Conservation (phyloP, 2,888 invertebrate genomes). For the Drosophila neoperkinsi region DNA sequence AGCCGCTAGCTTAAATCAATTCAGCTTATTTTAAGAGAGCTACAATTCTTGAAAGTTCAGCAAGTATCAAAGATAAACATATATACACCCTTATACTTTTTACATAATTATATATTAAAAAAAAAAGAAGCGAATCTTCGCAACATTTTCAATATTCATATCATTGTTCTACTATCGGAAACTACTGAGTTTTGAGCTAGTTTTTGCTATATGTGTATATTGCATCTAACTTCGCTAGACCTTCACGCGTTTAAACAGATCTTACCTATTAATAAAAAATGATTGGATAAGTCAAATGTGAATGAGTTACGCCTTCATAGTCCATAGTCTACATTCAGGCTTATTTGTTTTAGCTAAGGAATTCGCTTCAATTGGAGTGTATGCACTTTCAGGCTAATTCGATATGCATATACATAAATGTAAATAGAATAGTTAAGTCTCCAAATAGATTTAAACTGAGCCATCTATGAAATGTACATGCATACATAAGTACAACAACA, state of each 20-base stretch:
- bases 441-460: background rate
- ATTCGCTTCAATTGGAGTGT: background rate
- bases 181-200: background rate
- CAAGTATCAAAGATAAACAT: background rate
- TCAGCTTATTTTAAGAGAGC: background rate
- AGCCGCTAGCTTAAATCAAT: background rate
- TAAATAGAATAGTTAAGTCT: background rate
- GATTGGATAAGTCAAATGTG: background rate
- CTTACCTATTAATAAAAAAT: background rate
- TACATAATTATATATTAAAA: background rate
- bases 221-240: background rate
- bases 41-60: background rate
- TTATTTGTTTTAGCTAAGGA: background rate
- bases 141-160: background rate
- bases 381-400: background rate
- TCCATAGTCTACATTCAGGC: background rate
- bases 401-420: background rate
- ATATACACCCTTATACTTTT: background rate
- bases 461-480: constrained; percentile 17
- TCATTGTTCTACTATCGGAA: background rate
- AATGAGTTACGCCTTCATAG: background rate
- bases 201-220: background rate
- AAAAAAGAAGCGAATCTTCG: background rate
- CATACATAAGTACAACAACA: constrained; percentile 26
- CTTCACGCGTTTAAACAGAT: background rate